Conservation (phyloP, 2,888 invertebrate species). For the Steinernema hermaphroditum region DNA sequence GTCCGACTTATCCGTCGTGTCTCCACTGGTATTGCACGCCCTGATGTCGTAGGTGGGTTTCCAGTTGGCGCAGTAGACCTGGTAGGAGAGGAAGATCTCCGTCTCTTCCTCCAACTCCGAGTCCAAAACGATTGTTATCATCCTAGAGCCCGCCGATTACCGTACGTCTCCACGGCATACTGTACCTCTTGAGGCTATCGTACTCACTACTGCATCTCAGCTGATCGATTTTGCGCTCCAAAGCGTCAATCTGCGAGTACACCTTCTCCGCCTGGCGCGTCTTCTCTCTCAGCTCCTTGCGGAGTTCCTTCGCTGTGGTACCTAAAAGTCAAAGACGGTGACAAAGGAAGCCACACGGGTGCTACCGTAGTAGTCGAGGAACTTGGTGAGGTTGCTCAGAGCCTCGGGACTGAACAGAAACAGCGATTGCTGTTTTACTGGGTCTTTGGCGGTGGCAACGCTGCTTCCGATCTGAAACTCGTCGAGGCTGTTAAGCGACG, state of each 20-base stretch:
- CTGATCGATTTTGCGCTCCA: slow-evolving; percentile 59
- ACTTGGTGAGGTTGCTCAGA: slow-evolving; percentile 58
- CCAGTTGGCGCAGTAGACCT: slow-evolving; percentile 68
- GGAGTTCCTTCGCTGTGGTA: slow-evolving; percentile 53
- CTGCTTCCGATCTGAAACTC: slow-evolving; percentile 50
- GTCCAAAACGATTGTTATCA: slow-evolving; percentile 66
- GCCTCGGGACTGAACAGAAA: slow-evolving; percentile 59
- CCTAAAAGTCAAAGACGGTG: slow-evolving; percentile 39
- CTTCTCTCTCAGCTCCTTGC: slow-evolving; percentile 54
- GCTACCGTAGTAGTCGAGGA: slow-evolving; percentile 63
- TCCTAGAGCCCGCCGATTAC: slow-evolving; percentile 54
- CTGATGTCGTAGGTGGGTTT: slow-evolving; percentile 68
- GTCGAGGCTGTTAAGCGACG: slow-evolving; percentile 21
- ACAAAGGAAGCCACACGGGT: too few species aligned
- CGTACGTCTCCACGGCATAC: not conserved
- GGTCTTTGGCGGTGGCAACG: slow-evolving; percentile 36
- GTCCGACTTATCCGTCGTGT: slow-evolving; percentile 35
- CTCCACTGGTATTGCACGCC: slow-evolving; percentile 56
- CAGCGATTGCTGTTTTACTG: slow-evolving; percentile 36
- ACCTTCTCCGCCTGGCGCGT: slow-evolving; percentile 51
- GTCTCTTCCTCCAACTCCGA: slow-evolving; percentile 44
- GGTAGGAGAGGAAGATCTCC: slow-evolving; percentile 42
- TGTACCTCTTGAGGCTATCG: slow-evolving; percentile 59
- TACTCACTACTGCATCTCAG: slow-evolving; percentile 60
- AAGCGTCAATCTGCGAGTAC: slow-evolving; percentile 55